Percentiles rank a stretch among this genome's conserved stretches.
Conservation (phyloP, 2,888 invertebrate species). For the Drosophila neotestacea region DNA sequence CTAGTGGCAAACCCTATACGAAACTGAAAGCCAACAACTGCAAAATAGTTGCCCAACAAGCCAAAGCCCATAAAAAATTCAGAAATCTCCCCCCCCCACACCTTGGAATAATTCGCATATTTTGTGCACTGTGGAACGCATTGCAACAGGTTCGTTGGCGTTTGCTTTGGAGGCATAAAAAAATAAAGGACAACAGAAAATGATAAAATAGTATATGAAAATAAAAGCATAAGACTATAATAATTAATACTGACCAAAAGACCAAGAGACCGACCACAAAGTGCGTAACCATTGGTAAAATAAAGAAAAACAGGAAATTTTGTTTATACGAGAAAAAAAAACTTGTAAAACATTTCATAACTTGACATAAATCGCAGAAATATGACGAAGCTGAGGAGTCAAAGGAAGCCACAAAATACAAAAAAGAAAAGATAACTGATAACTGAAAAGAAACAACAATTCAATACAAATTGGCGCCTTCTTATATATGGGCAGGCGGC, state of each 20-base stretch:
- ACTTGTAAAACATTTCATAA: conserved; percentile 71
- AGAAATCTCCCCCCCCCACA: conserved; percentile 4
- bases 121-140: conserved; percentile 55
- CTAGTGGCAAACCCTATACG: conserved; percentile 12
- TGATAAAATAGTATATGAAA: conserved; percentile 15
- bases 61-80: conserved; percentile 17
- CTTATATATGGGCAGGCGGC: neutral
- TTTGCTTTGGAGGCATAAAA: conserved; percentile 26
- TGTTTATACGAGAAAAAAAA: conserved; percentile 6
- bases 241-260: conserved; percentile 63
- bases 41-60: conserved; percentile 27
- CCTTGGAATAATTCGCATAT: conserved; percentile 21
- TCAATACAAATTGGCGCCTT: conserved; percentile 25
- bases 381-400: conserved; percentile 43
- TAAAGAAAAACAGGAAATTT: conserved; percentile 68
- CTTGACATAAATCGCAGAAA: conserved; percentile 56
- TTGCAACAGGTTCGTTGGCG: conserved; percentile 65
- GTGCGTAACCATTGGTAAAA: conserved; percentile 64
- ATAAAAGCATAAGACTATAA: conserved; percentile 53
- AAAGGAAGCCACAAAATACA: neutral
- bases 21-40: conserved; percentile 20
- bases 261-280: conserved; percentile 48
- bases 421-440: neutral
- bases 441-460: conserved; percentile 9
- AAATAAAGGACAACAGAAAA: conserved; percentile 24